These are phyloP conservation scores for Periplaneta americana DNA, from an alignment of 1,140 invertebrate species.

Conservation along the genomic window DNA sequence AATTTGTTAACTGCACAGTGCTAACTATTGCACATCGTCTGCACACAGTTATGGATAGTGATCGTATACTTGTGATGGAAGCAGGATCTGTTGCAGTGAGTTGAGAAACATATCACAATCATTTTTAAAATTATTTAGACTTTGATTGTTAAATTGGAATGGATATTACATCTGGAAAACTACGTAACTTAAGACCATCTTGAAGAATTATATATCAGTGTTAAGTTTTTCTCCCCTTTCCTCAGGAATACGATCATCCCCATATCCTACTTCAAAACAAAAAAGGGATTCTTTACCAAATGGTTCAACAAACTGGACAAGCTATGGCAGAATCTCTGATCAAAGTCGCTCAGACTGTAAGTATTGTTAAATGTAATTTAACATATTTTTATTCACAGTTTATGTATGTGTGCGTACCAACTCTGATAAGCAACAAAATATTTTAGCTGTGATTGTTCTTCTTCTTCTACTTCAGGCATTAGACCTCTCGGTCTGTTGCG, in stretches of 20 bases:
- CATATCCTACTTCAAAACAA: slow-evolving; percentile 24
- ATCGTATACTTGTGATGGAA: slow-evolving; percentile 61
- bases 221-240: neutral
- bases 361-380: no score
- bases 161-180: neutral
- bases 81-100: slow-evolving; percentile 46
- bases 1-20: slow-evolving; percentile 48
- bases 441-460: no score
- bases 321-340: slow-evolving; percentile 24
- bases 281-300: slow-evolving; percentile 31
- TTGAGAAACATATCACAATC: no score
- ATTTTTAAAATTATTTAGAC: neutral
- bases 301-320: slow-evolving; percentile 45
- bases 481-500: no score
- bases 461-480: no score
- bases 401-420: no score
- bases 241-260: slow-evolving; percentile 25
- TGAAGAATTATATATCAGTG: neutral
- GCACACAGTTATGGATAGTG: slow-evolving; percentile 58
- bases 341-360: slow-evolving; percentile 8
- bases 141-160: neutral
- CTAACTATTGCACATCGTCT: slow-evolving; percentile 73
- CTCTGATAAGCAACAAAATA: no score
- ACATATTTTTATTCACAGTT: no score
- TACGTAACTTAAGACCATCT: neutral